Evolutionary conservation across 2,888 invertebrate species (phyloP), one percentile per base, ranked within the genome.

Genomic region (Sinelater perroti): DNA sequence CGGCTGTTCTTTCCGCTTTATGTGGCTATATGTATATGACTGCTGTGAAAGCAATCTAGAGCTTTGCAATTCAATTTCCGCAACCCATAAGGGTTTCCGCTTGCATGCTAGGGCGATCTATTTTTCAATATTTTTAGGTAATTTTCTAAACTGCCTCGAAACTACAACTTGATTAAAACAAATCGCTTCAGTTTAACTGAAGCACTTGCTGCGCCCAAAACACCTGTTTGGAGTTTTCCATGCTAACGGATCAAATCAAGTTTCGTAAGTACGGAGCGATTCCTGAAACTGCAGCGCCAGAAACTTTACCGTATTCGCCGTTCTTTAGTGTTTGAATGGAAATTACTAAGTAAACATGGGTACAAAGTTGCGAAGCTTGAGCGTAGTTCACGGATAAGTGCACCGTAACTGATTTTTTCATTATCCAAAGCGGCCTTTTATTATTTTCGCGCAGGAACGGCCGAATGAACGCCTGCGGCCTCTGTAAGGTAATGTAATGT

Each of bases 21-120:
- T n/a, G n/a, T n/a, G n/a, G n/a, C n/a, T n/a, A n/a, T n/a, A 26
- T 50, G 50, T 51, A 17, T 51, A 40, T 30, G 50, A 51, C 18
- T 30, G 38, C 42, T 51, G 21, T 30, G 33, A 35, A 51, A 20
- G 30, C 17, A 40, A n/a, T 21, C 8, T 30, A 21, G 38, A n/a
- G 40, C 40, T 40, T 38, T 38, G 28, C 26, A 28, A 24, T 38
- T 38, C 18, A 36, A 26, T 38, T 7, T 8, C 13, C 3, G 28
- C 13, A 24, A 33, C 31, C 8, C n/a, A n/a, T n/a, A n/a, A n/a
- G n/a, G n/a, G n/a, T n/a, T n/a, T n/a, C n/a, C n/a, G n/a, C n/a
- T n/a, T n/a, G n/a, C n/a, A n/a, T n/a, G n/a, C n/a, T n/a, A n/a
- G n/a, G n/a, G n/a, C n/a, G n/a, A n/a, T n/a, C n/a, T n/a, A n/a